Base-by-base conservation (phyloP, 2,888 invertebrate genomes). In the Gortyna flavago region DNA sequence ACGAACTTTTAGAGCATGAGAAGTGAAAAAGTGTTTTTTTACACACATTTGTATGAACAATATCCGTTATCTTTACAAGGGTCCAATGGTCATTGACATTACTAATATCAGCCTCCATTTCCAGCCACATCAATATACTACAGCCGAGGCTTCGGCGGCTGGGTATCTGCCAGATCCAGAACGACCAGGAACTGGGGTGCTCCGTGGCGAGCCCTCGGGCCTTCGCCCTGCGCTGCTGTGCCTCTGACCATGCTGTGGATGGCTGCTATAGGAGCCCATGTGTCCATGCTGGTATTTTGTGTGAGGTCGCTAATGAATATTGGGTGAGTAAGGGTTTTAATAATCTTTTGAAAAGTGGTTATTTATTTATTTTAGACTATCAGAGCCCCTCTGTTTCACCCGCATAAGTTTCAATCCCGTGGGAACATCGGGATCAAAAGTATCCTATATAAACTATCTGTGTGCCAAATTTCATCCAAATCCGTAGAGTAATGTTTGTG, bases 101-200 rank as follows among this genome's bases (percentile, higher is more conserved):
- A 38, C 29, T 75, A 70, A 72, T n/a, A 11, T n/a, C 9, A 44
- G 4, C 11, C n/a, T 35, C 38, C 35, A 44, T 65, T 90, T 88
- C 0, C 90, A 96, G 96, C 96, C 2, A 93, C 92, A 72, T 96
- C 96, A 84, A 95, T 96, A 7, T 96, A 96, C 94, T 96, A 93
- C 91, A 96, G 96, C 82, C 91, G 96, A 13, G 96, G 96, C 0
- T 96, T 96, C 76, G 96, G 96, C 2, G 96, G 96, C 0, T 96
- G 96, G 96, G 93, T 92, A 13, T 93, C 95, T 0, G 94, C 96
- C 13, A 89, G 95, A n/a, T 90, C 95, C 0, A 88, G 93, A 44
- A 85, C 94, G 0, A 90, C 93, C 0, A 89, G 90, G 3, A 88
- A 70, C 44, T 96, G 96, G 96, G 95, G 95, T 1, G 92, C 93